A percentile compares a stretch with the other conserved stretches of the same genome.
Evolutionary conservation across 2,113 vertebrate species (phyloP).

Genomic region (Macheiramphus alcinus): DNA sequence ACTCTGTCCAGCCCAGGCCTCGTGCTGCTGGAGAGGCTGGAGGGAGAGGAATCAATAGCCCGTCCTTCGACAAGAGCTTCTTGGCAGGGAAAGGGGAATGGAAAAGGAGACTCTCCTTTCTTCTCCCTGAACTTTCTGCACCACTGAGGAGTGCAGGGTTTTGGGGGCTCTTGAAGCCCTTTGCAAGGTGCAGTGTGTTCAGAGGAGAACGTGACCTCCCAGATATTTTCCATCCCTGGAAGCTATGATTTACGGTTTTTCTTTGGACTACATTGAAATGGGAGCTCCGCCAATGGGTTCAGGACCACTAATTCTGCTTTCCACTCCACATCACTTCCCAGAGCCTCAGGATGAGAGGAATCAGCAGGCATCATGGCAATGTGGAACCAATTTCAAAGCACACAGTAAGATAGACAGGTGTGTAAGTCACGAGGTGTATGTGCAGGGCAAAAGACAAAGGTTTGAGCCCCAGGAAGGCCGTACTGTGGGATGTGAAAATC

Average conservation of each 20-base stretch:
- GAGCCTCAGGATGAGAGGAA: neutral
- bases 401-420: neutral
- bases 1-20: neutral
- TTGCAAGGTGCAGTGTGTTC: neutral
- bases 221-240: neutral
- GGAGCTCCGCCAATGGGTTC: neutral
- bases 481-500: neutral
- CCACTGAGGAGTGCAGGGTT: neutral
- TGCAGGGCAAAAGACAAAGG: neutral
- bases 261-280: neutral
- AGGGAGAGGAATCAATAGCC: neutral
- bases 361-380: neutral
- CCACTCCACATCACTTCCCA: neutral
- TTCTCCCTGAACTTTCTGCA: neutral
- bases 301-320: neutral
- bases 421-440: neutral
- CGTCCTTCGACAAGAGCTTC: neutral
- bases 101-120: neutral
- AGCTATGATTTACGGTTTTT: neutral
- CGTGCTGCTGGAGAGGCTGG: neutral
- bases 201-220: neutral
- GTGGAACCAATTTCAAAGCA: neutral
- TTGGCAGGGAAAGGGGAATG: accelerated
- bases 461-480: neutral
- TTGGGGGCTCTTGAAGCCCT: neutral